Conservation (phyloP, 2,888 invertebrate genomes). For the Nemoura dubitans region DNA sequence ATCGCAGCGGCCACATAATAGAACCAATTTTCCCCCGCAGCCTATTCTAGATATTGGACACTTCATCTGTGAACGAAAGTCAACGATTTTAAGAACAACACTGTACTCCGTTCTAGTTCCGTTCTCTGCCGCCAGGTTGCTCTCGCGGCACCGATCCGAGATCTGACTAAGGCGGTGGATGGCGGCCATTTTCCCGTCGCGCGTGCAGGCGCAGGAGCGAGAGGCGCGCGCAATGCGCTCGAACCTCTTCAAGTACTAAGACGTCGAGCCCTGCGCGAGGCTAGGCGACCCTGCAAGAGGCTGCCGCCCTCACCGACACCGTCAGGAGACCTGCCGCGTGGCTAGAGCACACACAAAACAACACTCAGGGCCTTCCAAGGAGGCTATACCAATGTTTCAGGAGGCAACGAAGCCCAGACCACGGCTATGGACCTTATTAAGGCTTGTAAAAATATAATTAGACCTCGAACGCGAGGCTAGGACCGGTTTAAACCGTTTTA, state of each 20-base stretch:
- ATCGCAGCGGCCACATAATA: too few relatives aligned
- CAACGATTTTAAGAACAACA: too few relatives aligned
- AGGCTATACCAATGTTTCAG: not conserved
- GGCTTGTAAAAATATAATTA: not conserved
- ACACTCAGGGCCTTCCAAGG: not conserved
- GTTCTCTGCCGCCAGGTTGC: constrained; percentile 45
- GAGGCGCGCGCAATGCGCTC: constrained; percentile 23
- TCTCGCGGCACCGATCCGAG: constrained; percentile 54
- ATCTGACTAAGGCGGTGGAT: constrained; percentile 55
- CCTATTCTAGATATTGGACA: too few relatives aligned
- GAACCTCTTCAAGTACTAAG: constrained; percentile 34
- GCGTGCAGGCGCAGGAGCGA: constrained; percentile 22
- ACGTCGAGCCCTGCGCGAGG: not conserved
- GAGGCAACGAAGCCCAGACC: not conserved
- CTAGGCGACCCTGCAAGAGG: too few relatives aligned
- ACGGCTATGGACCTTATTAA: not conserved
- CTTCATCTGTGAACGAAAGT: too few relatives aligned
- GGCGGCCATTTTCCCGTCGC: constrained; percentile 37
- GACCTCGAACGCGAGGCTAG: not conserved
- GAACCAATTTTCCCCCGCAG: too few relatives aligned
- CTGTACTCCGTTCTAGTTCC: not conserved
- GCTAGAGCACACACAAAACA: not conserved
- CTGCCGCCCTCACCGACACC: too few relatives aligned
- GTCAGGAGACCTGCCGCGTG: too few relatives aligned
- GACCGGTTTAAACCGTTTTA: too few relatives aligned